Evolutionary conservation across 1,140 invertebrate species (phyloP), one percentile per base, ranked within the genome.

Genomic region (Paralvinella palmiformis): DNA sequence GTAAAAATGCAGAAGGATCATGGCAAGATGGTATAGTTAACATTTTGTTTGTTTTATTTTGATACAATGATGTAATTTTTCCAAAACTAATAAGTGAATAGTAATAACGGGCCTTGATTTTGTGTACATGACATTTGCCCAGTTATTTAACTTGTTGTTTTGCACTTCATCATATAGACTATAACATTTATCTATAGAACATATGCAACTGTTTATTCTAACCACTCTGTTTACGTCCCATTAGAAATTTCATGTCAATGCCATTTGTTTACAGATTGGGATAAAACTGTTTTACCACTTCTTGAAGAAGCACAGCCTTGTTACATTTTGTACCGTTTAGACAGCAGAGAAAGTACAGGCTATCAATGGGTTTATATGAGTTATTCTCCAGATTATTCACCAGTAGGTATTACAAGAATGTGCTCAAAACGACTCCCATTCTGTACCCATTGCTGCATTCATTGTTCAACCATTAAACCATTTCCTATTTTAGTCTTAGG

Each of bases 351-450:
- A 72, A 86, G 89, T 63, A 89, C 90, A 7, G 78, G 77, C 20
- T 89, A 94, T 80, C 90, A 96, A 73, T 99, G 96, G 96, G 75
- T 98, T 0, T 85, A 98, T 15, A 90, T 99, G 50, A 91, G 88
- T 69, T 99, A 93, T 91, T 93, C 89, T 27, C 95, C 95, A 3
- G 95, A 98, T 74, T 86, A 85, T 68, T 89, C 94, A 10, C 86
- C 88, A 7, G 88, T 82, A 73, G 71, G 71, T 76, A n/a, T 27
- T 29, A 50, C 60, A 27, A 50, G 31, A 3, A 24, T 10, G 55
- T 63, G 22, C 50, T 35, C 20, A n/a, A 41, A 41, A n/a, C 10
- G n/a, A 41, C 37, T 10, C n/a, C n/a, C 10, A 41, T 10, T 41
- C 10, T n/a, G n/a, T 10, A 41, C n/a, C n/a, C n/a, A 10, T n/a